phyloP scores from a whole-genome alignment of 2,113 vertebrate genomes.

The Suncus etruscus region DNA sequence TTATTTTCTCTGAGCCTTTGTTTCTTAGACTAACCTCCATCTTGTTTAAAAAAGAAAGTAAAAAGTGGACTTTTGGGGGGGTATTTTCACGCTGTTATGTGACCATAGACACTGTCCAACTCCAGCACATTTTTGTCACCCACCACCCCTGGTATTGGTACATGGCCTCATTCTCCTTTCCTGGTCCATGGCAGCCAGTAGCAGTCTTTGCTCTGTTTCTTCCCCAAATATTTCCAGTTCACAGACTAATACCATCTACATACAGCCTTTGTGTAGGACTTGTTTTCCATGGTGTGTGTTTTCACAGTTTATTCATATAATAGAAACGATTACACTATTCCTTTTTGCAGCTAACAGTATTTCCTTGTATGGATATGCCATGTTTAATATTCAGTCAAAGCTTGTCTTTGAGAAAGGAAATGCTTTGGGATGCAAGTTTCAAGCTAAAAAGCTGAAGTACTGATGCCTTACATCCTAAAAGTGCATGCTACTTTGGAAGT shows the following conservation, averaged over 20 bases:
- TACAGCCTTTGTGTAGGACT: neutral
- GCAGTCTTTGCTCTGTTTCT: neutral
- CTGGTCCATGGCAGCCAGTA: too few relatives aligned
- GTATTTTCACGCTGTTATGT: too few relatives aligned
- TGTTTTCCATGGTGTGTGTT: neutral
- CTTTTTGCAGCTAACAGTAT: constrained; percentile 15
- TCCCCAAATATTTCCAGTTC: neutral
- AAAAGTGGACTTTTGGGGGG: too few relatives aligned
- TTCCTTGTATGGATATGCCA: neutral
- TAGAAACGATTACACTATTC: neutral
- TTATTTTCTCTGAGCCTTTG: too few relatives aligned
- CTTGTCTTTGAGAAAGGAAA: constrained; percentile 37
- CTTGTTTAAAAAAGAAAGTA: too few relatives aligned
- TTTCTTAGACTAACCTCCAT: too few relatives aligned
- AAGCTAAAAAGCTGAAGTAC: neutral
- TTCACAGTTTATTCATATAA: neutral
- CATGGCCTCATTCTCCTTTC: too few relatives aligned
- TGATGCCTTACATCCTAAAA: neutral
- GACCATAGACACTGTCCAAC: too few relatives aligned
- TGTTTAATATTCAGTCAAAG: neutral
- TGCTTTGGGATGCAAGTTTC: neutral
- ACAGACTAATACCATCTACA: neutral
- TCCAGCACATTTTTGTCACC: too few relatives aligned
- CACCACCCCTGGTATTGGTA: too few relatives aligned
- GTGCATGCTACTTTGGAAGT: neutral